Conservation (phyloP, 2,888 invertebrate genomes). For the Cephus spinipes region DNA sequence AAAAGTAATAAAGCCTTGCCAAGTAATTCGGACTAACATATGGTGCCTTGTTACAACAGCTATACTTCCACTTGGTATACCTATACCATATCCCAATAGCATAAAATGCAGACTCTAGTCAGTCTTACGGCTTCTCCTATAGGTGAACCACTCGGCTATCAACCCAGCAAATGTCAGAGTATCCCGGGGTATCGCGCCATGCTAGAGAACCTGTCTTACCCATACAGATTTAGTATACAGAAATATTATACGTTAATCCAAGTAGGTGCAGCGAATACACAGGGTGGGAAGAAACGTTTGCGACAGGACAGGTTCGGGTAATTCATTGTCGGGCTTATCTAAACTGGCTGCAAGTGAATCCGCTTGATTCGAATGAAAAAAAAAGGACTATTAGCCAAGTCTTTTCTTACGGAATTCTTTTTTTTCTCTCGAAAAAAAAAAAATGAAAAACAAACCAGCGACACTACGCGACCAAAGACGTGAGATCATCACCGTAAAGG, state of each 20-base stretch:
- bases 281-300: conserved; percentile 3
- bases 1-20: too few relatives aligned
- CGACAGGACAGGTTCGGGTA: too few relatives aligned
- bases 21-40: too few relatives aligned
- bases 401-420: conserved; percentile 10
- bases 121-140: conserved; percentile 39
- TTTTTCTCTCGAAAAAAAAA: too few relatives aligned
- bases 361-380: not conserved
- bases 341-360: too few relatives aligned
- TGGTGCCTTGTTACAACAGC: too few relatives aligned
- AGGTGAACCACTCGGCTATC: conserved; percentile 60
- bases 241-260: conserved; percentile 36
- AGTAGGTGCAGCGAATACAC: conserved; percentile 32
- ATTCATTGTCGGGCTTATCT: too few relatives aligned
- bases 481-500: conserved; percentile 39
- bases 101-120: too few relatives aligned
- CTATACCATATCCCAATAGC: too few relatives aligned
- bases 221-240: conserved; percentile 22
- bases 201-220: conserved; percentile 40
- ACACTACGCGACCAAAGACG: conserved; percentile 27
- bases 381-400: conserved; percentile 20
- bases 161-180: conserved; percentile 62
- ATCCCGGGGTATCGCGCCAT: conserved; percentile 39
- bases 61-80: too few relatives aligned
- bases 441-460: too few relatives aligned